These are phyloP conservation scores for Megaustenia siamemsis DNA, from an alignment of 2,888 invertebrate genomes.

Conservation along the genomic window DNA sequence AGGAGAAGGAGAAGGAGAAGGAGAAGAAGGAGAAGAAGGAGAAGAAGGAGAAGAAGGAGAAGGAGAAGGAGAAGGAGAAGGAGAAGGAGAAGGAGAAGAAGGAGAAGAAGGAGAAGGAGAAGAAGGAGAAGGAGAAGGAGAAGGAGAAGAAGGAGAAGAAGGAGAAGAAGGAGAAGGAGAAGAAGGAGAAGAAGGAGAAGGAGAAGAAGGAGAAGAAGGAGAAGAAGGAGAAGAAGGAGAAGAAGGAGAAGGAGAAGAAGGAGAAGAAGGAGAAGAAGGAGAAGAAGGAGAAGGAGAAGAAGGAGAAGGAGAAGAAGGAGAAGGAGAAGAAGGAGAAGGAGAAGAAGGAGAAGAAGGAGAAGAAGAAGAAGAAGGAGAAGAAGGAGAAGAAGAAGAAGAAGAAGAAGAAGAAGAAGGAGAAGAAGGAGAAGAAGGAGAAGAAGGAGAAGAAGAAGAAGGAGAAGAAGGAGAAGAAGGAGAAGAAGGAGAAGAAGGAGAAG, in stretches of 20 bases:
- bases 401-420: too few relatives aligned
- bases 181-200: slow-evolving; percentile 15
- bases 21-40: slow-evolving; percentile 25
- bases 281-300: not conserved
- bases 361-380: not conserved
- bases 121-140: slow-evolving; percentile 10
- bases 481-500: slow-evolving; percentile 20
- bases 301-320: not conserved
- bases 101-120: not conserved
- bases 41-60: not conserved
- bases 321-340: too few relatives aligned
- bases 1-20: slow-evolving; percentile 24
- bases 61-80: not conserved
- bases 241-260: not conserved
- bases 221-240: slow-evolving; percentile 8
- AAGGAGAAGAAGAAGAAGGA: too few relatives aligned
- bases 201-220: slow-evolving; percentile 23
- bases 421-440: too few relatives aligned
- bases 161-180: not conserved
- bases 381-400: too few relatives aligned
- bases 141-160: slow-evolving; percentile 10
- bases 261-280: not conserved
- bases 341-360: too few relatives aligned
- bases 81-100: not conserved
- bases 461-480: too few relatives aligned